Evolutionary conservation across 2,888 invertebrate species (phyloP), one percentile per base, ranked within the genome.

Genomic region (Gortyna flavago): DNA sequence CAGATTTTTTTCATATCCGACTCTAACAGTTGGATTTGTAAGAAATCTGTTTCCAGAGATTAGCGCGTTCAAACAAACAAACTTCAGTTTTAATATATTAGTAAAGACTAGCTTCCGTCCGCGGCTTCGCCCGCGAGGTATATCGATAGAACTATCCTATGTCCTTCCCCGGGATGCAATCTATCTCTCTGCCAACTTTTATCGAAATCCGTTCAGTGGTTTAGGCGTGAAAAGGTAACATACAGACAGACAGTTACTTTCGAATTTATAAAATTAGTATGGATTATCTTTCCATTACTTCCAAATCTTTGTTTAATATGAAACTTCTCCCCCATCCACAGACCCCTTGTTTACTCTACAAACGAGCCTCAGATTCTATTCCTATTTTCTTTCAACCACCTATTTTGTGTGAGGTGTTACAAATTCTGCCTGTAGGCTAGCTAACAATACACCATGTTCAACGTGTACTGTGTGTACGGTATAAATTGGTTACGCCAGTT

Each of bases 351-450:
- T 86, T 72, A 54, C 62, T 67, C 38, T 61, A 59, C 54, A 75
- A 79, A 79, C 54, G 32, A 65, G 67, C 13, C 61, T 61, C 35
- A 75, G 25, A 75, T 75, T 72, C 51, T 61, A 44, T 51, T 84
- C 80, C 79, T 69, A 87, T 85, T 89, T 87, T 88, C 89, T 85
- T 88, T 89, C 89, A 89, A 89, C 87, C 89, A 89, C 89, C 87
- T 92, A 91, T 91, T 89, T 92, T 91, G 91, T 92, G 89, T 91
- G 85, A 92, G 92, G 93, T 94, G 94, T 93, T 94, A 93, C 93
- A 91, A 93, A 93, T 92, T 91, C 89, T 89, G 91, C 93, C 94
- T 89, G 84, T 81, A 89, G 93, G 93, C 83, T 81, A 80, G 89
- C 89, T 93, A 94, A 93, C 94, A 93, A 94, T 93, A 92, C 92